Evolutionary conservation across 2,888 invertebrate genomes (phyloP), one percentile per base, ranked within the genome.

Genomic region (Lagria hirta): DNA sequence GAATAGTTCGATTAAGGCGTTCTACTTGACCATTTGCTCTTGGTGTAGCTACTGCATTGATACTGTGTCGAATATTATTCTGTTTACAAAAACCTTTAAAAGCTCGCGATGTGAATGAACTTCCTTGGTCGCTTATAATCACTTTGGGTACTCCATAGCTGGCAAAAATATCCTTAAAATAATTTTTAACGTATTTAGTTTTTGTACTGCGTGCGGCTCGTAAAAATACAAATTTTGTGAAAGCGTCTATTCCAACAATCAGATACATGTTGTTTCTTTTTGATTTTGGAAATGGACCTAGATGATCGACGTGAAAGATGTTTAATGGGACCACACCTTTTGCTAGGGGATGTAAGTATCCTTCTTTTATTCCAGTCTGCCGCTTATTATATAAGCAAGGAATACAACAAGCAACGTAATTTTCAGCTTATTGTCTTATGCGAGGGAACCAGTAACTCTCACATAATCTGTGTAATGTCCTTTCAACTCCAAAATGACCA

Each of bases 281-380:
- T 23, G 58, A 65, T 7, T 50, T 59, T 3, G 58, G 54, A 43
- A 71, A 72, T 3, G 69, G 70, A 2, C 70, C 70, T 2, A 72
- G 38, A 44, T 72, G 71, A 49, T 73, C 71, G 0, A 72, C 30
- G 43, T 72, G 70, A n/a, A 73, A 15, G 0, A 66, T 70, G 29
- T 71, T 61, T 23, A 74, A 69, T 0, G 70, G 71, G 3, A 58
- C 51, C 1, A 54, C 41, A 5, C 60, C 51, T 37, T 72, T 71
- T n/a, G 60, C 58, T 11, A 73, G 72, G 0, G 69, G 64, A 34
- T 70, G 60, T 7, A 72, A 44, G 7, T 51, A 48, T 5, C 70
- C 70, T 41, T 60, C 54, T 34, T 48, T 53, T 21, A 50, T 52
- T n/a, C 59, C 28, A 11, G 49, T 22, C 8, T 36, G 35, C 3